Evolutionary conservation across 2,888 invertebrate species (phyloP).

Genomic region (Tetragonisca angustula): DNA sequence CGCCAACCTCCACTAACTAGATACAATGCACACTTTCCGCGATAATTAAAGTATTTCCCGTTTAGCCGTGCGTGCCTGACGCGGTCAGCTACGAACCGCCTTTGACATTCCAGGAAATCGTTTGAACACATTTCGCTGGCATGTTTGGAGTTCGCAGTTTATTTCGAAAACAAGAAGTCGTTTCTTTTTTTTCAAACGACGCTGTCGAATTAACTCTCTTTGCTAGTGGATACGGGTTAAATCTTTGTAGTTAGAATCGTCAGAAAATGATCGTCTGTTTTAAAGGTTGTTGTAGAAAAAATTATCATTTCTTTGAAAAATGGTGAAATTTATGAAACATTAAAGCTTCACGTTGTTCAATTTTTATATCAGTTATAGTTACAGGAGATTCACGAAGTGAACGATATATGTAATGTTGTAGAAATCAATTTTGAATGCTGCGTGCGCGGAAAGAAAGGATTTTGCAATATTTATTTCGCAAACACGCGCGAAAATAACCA

Average conservation of each 20-base stretch:
- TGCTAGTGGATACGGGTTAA: too few species aligned
- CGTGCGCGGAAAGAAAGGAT: constrained; percentile 14
- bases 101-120: too few species aligned
- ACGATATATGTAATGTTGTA: too few species aligned
- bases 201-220: too few species aligned
- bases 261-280: too few species aligned
- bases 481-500: constrained; percentile 34
- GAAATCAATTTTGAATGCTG: neutral
- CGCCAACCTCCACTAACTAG: constrained; percentile 44
- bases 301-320: too few species aligned
- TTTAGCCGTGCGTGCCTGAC: neutral
- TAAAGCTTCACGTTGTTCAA: neutral
- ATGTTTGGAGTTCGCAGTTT: neutral
- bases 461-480: constrained; percentile 35
- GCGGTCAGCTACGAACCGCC: neutral
- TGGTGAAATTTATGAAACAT: neutral
- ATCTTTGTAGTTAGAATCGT: too few species aligned
- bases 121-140: neutral
- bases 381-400: neutral
- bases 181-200: too few species aligned
- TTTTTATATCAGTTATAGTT: neutral
- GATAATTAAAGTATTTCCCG: constrained; percentile 30
- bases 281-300: too few species aligned
- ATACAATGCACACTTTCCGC: constrained; percentile 31
- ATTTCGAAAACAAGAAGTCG: neutral